Conservation (phyloP, 2,797 vertebrate species). For the Rhynchotus rufescens region DNA sequence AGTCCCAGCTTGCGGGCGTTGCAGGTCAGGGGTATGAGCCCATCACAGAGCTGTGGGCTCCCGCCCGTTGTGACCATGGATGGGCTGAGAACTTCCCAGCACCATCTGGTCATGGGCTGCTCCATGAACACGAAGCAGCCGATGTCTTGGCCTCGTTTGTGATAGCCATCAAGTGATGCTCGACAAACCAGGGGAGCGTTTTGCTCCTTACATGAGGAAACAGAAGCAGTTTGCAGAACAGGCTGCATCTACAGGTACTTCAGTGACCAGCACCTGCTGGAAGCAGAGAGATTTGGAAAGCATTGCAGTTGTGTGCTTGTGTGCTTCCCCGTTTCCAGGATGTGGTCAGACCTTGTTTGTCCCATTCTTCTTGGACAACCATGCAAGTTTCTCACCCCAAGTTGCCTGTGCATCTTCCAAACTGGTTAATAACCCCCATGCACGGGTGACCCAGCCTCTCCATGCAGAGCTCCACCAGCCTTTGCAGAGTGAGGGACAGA, state of each 20-base stretch:
- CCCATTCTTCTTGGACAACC: too few species aligned
- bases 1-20: background rate
- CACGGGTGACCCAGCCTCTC: too few species aligned
- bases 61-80: fast-evolving
- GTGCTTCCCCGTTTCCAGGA: background rate
- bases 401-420: too few species aligned
- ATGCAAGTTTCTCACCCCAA: too few species aligned
- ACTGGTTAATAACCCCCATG: too few species aligned
- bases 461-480: background rate
- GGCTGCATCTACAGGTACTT: background rate
- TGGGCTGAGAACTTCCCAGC: background rate
- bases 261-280: too few species aligned
- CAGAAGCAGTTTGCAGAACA: background rate
- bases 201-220: background rate
- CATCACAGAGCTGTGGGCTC: fast-evolving
- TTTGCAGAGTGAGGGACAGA: background rate
- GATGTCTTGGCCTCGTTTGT: background rate
- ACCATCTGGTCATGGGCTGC: background rate
- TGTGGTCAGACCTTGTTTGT: background rate
- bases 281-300: background rate
- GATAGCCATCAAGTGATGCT: background rate
- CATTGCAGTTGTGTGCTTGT: background rate
- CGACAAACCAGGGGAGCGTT: background rate
- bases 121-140: background rate
- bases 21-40: background rate